Evolutionary conservation across 2,888 invertebrate genomes (phyloP), one percentile per base, ranked within the genome.

Genomic region (Invenusta paracnida): DNA sequence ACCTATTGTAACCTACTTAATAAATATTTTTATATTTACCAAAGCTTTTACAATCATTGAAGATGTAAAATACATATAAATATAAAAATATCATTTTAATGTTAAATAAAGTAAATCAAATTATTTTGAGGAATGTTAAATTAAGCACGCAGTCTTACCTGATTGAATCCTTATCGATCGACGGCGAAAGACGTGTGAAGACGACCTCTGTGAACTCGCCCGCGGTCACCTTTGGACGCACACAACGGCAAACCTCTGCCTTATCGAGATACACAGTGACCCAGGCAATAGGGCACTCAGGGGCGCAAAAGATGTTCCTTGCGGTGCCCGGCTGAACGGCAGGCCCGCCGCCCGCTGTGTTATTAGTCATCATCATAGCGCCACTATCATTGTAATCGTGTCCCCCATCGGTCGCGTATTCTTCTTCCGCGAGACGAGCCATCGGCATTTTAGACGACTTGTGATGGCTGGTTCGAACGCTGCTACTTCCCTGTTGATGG

Each of bases 261-360:
- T 89, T 86, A 87, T 89, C 89, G 31, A 88, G 87, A 83, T 89
- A 89, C 5, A 89, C 89, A 1, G 88, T 88, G 28, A 89, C 89
- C 23, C 30, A 81, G 29, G 30, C 31, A 27, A 85, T 84, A 30
- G 30, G 48, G 66, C 85, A 85, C 23, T 30, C 13, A 1, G 83
- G 48, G 0, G 83, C 83, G 30, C 66, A 48, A 30, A 83, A 83
- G 0, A 66, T 30, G 27, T 83, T 83, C 1, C 83, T 5, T 5
- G 73, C 5, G 23, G 17, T 25, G 2, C 73, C 73, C 73, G 23
- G 5, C 17, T 73, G 73, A 5, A 2, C 17, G 2, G 11, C 73
- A 13, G 11, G 11, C 2, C 73, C 73, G 5, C 73, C 25, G 2
- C 73, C 73, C 5, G 23, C 25, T 48, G 11, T 17, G 17, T 17